A percentile compares a stretch with the other conserved stretches of the same genome.
These are phyloP conservation scores for Paedocypris micromegethes DNA, from an alignment of 2,797 vertebrate genomes.

Conservation along the genomic window DNA sequence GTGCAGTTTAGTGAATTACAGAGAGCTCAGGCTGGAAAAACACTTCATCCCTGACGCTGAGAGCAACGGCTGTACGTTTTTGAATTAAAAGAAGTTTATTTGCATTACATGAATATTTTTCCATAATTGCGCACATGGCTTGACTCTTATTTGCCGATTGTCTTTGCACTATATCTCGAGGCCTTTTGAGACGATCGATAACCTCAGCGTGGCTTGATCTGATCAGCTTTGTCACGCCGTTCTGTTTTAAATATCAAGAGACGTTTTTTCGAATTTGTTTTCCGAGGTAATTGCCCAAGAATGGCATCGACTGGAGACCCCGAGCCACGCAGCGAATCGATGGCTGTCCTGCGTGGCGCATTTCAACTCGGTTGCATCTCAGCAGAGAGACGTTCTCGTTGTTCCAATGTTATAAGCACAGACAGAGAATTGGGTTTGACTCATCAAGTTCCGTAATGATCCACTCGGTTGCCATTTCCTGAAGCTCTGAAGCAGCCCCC, in stretches of 20 bases:
- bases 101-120: no score
- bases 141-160: no score
- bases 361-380: background rate
- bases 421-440: slow-evolving; percentile 30
- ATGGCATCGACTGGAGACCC: no score
- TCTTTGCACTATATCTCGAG: no score
- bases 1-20: slow-evolving; percentile 4
- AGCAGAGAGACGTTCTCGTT: background rate
- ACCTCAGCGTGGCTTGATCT: no score
- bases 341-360: no score
- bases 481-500: slow-evolving; percentile 28
- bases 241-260: background rate
- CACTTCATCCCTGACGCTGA: slow-evolving; percentile 1
- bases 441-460: slow-evolving; percentile 43
- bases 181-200: no score
- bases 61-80: background rate
- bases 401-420: background rate
- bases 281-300: no score
- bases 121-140: no score
- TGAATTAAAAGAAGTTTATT: background rate
- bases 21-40: background rate
- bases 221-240: no score
- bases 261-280: background rate
- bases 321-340: no score
- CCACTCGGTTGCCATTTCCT: slow-evolving; percentile 33